Conservation (phyloP, 1,140 invertebrate genomes). For the Bombus turneri region DNA sequence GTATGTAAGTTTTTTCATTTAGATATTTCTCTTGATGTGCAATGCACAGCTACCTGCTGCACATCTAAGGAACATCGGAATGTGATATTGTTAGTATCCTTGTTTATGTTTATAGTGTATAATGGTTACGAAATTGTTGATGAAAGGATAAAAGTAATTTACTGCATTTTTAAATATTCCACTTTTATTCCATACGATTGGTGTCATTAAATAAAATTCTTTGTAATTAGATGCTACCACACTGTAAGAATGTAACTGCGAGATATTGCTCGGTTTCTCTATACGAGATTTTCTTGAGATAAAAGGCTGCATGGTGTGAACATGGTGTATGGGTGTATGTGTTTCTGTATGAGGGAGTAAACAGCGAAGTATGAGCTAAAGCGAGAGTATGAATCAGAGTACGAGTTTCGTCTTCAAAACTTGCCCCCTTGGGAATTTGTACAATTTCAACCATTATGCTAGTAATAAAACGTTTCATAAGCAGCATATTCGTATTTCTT, state of each 20-base stretch:
- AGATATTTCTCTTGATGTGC: too few relatives aligned
- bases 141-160: rapidly evolving
- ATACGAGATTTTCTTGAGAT: neutral
- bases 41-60: rapidly evolving
- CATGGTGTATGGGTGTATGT: too few relatives aligned
- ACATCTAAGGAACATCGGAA: too few relatives aligned
- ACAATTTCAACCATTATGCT: rapidly evolving
- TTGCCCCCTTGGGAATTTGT: neutral
- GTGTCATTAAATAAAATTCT: conserved; percentile 58
- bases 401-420: neutral
- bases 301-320: too few relatives aligned
- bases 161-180: conserved; percentile 42
- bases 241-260: conserved; percentile 35
- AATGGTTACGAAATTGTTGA: rapidly evolving
- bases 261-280: too few relatives aligned
- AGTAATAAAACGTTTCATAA: too few relatives aligned
- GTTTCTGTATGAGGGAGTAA: neutral
- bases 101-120: too few relatives aligned
- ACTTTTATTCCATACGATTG: conserved; percentile 54
- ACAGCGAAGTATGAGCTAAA: neutral
- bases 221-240: conserved; percentile 45
- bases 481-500: too few relatives aligned
- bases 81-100: too few relatives aligned
- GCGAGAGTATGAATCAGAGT: neutral
- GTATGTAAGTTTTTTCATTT: too few relatives aligned